Conservation (phyloP, 1,140 invertebrate genomes). For the Drosophila tani region DNA sequence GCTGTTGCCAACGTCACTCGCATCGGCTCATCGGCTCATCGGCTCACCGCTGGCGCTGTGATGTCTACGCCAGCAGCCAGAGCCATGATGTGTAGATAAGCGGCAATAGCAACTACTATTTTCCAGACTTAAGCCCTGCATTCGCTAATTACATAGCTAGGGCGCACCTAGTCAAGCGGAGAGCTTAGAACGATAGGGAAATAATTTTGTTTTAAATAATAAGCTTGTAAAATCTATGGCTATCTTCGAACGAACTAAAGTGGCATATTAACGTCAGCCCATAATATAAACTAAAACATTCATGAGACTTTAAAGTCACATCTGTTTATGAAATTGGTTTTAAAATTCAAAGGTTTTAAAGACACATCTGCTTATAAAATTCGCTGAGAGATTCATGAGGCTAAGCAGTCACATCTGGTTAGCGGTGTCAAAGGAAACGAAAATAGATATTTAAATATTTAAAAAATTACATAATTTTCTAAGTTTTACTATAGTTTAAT, state of each 20-base stretch:
- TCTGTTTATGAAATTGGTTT: background rate
- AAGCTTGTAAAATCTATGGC: background rate
- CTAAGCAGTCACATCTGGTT: slow-evolving; percentile 3
- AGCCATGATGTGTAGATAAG: slow-evolving; percentile 20
- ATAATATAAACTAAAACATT: slow-evolving; percentile 2
- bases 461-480: too few relatives aligned
- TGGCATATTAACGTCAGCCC: background rate
- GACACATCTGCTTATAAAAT: slow-evolving; percentile 6
- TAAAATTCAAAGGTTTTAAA: slow-evolving; percentile 8
- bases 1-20: slow-evolving; percentile 66
- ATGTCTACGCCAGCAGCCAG: slow-evolving; percentile 57
- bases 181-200: background rate
- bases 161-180: background rate
- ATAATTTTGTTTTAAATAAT: background rate
- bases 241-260: slow-evolving; percentile 12
- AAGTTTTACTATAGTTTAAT: too few relatives aligned
- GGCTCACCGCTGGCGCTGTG: slow-evolving; percentile 61
- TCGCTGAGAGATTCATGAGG: background rate
- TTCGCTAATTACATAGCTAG: slow-evolving; percentile 34
- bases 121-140: slow-evolving; percentile 29
- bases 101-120: slow-evolving; percentile 43
- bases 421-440: slow-evolving; percentile 4
- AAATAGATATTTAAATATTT: background rate
- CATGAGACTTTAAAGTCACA: slow-evolving; percentile 3
- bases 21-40: too few relatives aligned